Percentiles rank a stretch among this genome's conserved stretches.
phyloP scores from a whole-genome alignment of 1,140 invertebrate genomes.

The Drosophila ohnishii region DNA sequence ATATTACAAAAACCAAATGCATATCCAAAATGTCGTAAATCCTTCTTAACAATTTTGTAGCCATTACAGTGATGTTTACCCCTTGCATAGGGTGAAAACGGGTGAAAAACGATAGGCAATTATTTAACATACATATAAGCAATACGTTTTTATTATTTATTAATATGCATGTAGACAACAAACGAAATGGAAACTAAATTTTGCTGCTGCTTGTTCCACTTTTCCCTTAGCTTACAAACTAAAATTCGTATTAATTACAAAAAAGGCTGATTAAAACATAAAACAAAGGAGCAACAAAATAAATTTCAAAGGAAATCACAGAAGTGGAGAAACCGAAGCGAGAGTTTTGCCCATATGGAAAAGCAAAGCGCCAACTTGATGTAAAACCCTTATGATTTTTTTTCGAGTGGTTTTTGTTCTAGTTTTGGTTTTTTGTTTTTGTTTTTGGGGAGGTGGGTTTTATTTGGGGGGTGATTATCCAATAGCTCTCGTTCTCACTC shows the following conservation, averaged over 20 bases:
- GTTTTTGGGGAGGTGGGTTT: conserved; percentile 11
- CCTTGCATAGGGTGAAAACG: conserved; percentile 12
- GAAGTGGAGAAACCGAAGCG: conserved; percentile 51
- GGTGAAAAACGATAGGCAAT: conserved; percentile 13
- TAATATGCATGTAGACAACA: conserved; percentile 49
- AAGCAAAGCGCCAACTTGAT: conserved; percentile 61
- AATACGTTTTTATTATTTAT: conserved; percentile 39
- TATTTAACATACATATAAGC: conserved; percentile 41
- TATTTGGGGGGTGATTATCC: conserved; percentile 10
- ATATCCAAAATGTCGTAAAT: background rate
- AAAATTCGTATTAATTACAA: conserved; percentile 60
- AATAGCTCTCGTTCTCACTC: conserved; percentile 21
- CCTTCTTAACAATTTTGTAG: conserved; percentile 2
- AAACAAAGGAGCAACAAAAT: conserved; percentile 51
- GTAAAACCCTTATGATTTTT: conserved; percentile 20
- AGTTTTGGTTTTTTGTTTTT: conserved; percentile 17
- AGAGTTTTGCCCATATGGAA: conserved; percentile 20
- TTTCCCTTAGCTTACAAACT: conserved; percentile 42
- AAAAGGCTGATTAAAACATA: conserved; percentile 44
- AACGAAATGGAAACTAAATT: conserved; percentile 36
- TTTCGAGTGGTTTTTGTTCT: conserved; percentile 18
- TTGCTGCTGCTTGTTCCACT: conserved; percentile 19
- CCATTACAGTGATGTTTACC: conserved; percentile 4
- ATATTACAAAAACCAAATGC: background rate
- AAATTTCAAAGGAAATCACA: conserved; percentile 57